Percentiles rank a stretch among this genome's conserved stretches.
Evolutionary conservation across 2,113 vertebrate species (phyloP).

Genomic region (Anolis sagrei): DNA sequence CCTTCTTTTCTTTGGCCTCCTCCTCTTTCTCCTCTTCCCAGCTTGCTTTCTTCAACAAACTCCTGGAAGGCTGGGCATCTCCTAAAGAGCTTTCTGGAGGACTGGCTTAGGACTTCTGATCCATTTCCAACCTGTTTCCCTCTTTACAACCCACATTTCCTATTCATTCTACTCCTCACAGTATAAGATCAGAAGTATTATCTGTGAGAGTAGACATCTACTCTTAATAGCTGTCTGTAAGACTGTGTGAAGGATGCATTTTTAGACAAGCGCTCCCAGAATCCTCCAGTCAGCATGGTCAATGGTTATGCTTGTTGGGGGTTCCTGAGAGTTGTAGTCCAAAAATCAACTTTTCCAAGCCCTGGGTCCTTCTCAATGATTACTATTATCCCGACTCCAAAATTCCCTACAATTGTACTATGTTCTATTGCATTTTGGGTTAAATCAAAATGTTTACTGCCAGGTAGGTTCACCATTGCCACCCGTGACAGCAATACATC

Average conservation of each 20-base stretch:
- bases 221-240: background rate
- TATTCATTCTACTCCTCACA: background rate
- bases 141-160: background rate
- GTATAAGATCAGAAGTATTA: background rate
- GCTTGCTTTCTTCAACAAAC: background rate
- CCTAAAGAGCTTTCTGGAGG: background rate
- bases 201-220: background rate
- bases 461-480: background rate
- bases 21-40: no score
- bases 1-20: background rate
- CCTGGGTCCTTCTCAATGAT: background rate
- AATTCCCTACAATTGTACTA: background rate
- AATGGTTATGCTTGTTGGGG: no score
- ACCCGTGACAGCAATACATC: background rate
- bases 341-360: no score
- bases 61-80: background rate
- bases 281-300: no score
- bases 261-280: no score
- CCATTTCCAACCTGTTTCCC: background rate
- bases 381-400: background rate
- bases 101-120: background rate
- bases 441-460: background rate
- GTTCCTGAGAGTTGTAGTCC: no score
- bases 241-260: background rate
- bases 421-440: background rate